Evolutionary conservation across 2,888 invertebrate species (phyloP).

Genomic region (Ctena decussata): DNA sequence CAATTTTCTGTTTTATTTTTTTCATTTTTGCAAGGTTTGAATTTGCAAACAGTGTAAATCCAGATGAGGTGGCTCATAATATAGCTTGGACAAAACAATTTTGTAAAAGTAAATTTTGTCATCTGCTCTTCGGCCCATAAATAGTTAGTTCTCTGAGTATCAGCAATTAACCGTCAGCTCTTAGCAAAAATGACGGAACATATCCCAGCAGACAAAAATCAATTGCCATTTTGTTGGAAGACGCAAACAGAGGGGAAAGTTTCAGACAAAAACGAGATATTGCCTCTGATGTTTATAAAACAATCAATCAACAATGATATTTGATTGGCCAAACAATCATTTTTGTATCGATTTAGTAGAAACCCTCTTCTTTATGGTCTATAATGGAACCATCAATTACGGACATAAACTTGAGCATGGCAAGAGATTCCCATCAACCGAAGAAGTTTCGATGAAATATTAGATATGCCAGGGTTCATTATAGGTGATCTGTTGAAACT

Average conservation of each 20-base stretch:
- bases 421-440: neutral
- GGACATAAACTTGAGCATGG: neutral
- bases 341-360: neutral
- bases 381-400: neutral
- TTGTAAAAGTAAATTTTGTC: no score
- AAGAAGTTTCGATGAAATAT: neutral
- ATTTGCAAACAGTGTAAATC: no score
- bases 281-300: neutral
- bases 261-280: neutral
- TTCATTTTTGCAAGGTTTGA: no score
- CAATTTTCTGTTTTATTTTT: no score
- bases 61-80: no score
- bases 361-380: neutral
- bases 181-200: neutral
- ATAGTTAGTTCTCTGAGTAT: no score
- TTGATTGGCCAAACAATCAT: neutral
- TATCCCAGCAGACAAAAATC: neutral
- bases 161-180: neutral
- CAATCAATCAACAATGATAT: slow-evolving; percentile 1
- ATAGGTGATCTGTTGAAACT: no score
- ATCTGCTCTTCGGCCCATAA: no score
- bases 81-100: no score
- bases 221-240: neutral
- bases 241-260: neutral
- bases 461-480: neutral